Percentiles rank a stretch among this genome's conserved stretches.
Evolutionary conservation across 2,797 vertebrate genomes (phyloP).

Genomic region (Hydrophis major): DNA sequence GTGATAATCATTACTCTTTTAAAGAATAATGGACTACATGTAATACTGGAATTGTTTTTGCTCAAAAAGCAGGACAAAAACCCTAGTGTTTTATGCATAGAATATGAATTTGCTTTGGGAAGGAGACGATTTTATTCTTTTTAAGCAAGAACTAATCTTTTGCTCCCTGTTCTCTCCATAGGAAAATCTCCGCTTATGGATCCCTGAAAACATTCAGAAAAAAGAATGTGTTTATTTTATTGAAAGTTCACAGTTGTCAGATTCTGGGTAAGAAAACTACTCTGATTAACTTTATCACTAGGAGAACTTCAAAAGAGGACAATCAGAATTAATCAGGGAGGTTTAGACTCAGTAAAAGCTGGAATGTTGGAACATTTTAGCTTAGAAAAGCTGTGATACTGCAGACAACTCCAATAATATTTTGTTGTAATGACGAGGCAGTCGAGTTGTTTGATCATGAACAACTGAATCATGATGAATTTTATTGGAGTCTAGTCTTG

Average conservation of each 20-base stretch:
- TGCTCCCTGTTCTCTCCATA: slow-evolving; percentile 32
- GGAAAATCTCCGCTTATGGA: slow-evolving; percentile 77
- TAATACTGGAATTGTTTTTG: not conserved
- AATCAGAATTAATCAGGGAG: not conserved
- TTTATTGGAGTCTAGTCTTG: too few species aligned
- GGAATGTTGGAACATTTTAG: not conserved
- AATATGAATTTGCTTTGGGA: not conserved
- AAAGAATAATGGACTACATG: not conserved
- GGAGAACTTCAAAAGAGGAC: not conserved
- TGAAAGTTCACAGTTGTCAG: slow-evolving; percentile 66
- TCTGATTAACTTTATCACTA: not conserved
- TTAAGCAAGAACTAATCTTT: not conserved
- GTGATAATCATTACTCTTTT: not conserved
- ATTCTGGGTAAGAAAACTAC: slow-evolving; percentile 63
- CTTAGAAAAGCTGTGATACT: not conserved
- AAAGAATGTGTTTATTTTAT: slow-evolving; percentile 84
- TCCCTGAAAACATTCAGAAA: slow-evolving; percentile 82
- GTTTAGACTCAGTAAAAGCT: not conserved
- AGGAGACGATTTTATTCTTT: not conserved
- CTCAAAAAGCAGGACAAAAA: not conserved
- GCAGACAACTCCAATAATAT: not conserved
- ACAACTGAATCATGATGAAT: too few species aligned
- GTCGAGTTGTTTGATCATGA: too few species aligned
- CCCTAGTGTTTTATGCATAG: not conserved
- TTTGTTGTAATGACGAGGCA: not conserved